A percentile compares a stretch with the other conserved stretches of the same genome.
Conservation (phyloP, 2,797 vertebrate species). For the Halcyon badia region DNA sequence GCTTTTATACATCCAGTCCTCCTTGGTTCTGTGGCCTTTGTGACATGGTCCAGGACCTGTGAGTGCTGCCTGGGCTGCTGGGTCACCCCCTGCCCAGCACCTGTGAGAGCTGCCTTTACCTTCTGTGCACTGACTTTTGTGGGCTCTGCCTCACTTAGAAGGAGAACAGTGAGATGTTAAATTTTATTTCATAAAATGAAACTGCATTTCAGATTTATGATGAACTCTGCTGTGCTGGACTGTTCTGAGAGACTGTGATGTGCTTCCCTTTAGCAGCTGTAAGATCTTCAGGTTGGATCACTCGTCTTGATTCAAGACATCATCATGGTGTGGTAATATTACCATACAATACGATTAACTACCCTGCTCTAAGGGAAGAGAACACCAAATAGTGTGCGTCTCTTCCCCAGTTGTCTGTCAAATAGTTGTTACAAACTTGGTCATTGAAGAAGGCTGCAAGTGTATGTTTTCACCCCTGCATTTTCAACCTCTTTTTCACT, state of each 20-base stretch:
- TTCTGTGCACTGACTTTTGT: too few relatives aligned
- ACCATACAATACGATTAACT: fast-evolving
- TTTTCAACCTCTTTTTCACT: background rate
- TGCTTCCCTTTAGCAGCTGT: background rate
- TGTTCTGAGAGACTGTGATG: background rate
- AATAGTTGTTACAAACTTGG: background rate
- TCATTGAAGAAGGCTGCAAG: background rate
- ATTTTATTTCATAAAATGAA: background rate
- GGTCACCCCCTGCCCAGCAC: too few relatives aligned
- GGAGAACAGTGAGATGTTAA: background rate
- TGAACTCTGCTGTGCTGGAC: background rate
- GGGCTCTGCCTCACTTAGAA: background rate
- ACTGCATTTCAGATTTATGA: background rate
- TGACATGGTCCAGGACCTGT: fast-evolving
- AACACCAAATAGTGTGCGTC: too few relatives aligned
- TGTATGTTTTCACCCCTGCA: background rate
- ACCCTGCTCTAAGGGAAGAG: background rate
- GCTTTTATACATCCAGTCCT: background rate
- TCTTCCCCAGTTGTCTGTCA: background rate
- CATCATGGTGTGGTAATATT: background rate
- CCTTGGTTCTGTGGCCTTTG: background rate
- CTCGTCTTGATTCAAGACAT: background rate
- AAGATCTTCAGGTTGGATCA: background rate
- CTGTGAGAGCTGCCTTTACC: fast-evolving
- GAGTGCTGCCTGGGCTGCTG: background rate